Evolutionary conservation across 2,888 invertebrate genomes (phyloP).

Genomic region (Calameuta idolon): DNA sequence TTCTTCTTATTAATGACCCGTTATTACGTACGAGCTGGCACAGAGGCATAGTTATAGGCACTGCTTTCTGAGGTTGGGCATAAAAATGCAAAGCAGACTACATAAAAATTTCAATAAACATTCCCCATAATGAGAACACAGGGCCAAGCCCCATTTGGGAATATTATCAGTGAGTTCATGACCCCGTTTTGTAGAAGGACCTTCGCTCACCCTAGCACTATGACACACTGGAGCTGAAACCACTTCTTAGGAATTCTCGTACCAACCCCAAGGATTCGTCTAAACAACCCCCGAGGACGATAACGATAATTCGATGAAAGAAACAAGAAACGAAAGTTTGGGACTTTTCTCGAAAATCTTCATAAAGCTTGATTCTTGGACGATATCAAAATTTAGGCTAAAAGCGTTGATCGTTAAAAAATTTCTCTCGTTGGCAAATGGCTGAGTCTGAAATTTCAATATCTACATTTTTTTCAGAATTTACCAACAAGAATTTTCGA

Average conservation of each 20-base stretch:
- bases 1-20: not conserved
- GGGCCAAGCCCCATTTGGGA: constrained; percentile 13
- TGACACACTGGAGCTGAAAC: not conserved
- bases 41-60: constrained; percentile 8
- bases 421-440: no score
- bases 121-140: constrained; percentile 13
- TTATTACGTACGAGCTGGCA: constrained; percentile 9
- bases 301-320: no score
- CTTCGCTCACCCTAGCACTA: not conserved
- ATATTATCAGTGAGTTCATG: constrained; percentile 16
- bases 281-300: no score
- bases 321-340: no score
- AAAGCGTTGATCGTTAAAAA: no score
- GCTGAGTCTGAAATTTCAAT: no score
- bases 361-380: no score
- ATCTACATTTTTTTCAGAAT: no score
- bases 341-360: no score
- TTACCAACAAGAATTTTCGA: no score
- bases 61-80: constrained; percentile 16
- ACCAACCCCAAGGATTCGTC: no score
- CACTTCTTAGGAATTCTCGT: not conserved
- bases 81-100: constrained; percentile 42
- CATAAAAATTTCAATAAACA: constrained; percentile 46
- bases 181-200: not conserved
- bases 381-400: no score